Base-by-base conservation (phyloP, 2,113 vertebrate species). In the Nothobranchius kuhntae region DNA sequence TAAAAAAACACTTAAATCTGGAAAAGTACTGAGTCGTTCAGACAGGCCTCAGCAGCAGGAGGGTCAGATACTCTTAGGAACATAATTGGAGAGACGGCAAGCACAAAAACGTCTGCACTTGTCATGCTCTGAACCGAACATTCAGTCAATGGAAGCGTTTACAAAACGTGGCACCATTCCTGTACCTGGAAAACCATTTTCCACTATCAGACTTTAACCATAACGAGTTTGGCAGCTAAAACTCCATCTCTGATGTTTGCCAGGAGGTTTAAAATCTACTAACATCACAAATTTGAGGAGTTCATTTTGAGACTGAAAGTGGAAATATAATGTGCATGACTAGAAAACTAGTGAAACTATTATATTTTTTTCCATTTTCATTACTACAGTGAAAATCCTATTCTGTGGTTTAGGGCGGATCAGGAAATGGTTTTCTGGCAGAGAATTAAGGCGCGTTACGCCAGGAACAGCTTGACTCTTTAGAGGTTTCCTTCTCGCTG, bases 401-500 rank as follows among this genome's bases (percentile, higher is more conserved):
- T 77, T 70, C 36, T 81, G 73, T 77, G 88, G 88, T 87, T 86
- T 68, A 68, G 85, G 88, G 86, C 78, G 89, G 86, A 80, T 83
- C 74, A 80, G 89, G 86, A 87, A 87, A 86, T 75, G 9, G 73
- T 83, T 88, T 90, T 61, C 80, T 89, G 83, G 81, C 89, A 86
- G 78, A 5, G 21, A 12, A 44, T 69, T 44, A 50, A 44, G 60
- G 58, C 59, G 46, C 45, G 50, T 65, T 69, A 55, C 71, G 65
- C 78, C 67, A 74, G 66, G 58, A 66, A 61, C 44, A 68, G n/a
- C 35, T 55, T 1, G 1, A 60, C 68, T 53, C 36, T 73, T 74
- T 61, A 66, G 72, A 56, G 68, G 51, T 85, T 79, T 87, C 68
- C 71, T 13, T 21, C 47, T 8, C 6, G 35, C 42, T 45, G 3